Evolutionary conservation across 2,888 invertebrate species (phyloP).

Genomic region (Macrophya alboannulata): DNA sequence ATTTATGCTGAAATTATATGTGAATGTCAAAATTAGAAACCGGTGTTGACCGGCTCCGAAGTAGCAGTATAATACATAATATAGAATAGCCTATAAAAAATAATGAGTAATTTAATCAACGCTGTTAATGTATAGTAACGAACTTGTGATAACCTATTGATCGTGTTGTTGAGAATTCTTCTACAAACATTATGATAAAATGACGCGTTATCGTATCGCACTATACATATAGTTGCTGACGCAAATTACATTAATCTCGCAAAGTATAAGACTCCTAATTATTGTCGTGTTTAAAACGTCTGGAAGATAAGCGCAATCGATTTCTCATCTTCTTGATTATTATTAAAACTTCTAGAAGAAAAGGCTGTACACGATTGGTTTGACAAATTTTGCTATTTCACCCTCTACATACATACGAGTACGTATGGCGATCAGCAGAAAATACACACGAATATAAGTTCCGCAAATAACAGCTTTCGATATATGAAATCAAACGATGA

Average conservation of each 20-base stretch:
- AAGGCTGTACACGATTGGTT: background rate
- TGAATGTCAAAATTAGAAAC: background rate
- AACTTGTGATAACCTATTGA: constrained; percentile 49
- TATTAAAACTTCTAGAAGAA: background rate
- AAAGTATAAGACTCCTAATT: constrained; percentile 51
- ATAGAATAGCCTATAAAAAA: background rate
- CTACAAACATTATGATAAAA: constrained; percentile 22
- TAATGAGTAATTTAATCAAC: constrained; percentile 44
- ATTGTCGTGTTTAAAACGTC: constrained; percentile 28
- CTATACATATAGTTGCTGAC: constrained; percentile 22
- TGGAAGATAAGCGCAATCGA: background rate
- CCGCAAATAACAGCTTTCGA: background rate
- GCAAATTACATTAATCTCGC: constrained; percentile 49
- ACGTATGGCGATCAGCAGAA: background rate
- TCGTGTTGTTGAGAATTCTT: constrained; percentile 49
- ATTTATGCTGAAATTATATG: constrained; percentile 5
- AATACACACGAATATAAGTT: background rate
- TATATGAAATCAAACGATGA: background rate
- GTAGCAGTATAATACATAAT: background rate
- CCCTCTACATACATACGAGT: background rate
- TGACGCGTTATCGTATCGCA: constrained; percentile 15
- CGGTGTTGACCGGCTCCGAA: background rate
- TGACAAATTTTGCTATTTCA: background rate
- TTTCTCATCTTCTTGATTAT: background rate
- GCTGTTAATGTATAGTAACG: constrained; percentile 16